Evolutionary conservation across 2,888 invertebrate genomes (phyloP), one percentile per base, ranked within the genome.

Genomic region (Caenorhabditis imperialis): DNA sequence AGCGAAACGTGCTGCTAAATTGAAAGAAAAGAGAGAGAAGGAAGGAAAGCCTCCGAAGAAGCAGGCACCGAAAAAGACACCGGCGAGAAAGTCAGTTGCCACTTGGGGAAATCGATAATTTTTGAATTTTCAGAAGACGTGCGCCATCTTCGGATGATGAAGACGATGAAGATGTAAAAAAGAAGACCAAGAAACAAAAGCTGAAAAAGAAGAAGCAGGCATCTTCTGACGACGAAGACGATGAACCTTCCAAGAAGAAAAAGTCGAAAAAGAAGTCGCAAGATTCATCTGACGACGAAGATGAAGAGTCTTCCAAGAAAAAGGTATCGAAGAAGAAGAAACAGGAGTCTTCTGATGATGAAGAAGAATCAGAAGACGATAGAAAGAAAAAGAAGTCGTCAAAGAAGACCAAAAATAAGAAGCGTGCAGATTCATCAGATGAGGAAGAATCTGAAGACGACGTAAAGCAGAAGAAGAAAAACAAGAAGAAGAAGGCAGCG

Each of bases 21-120:
- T 65, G 45, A 61, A 55, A 22, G 63, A 58, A 16, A 75, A 65
- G 30, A 25, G 48, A 38, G 47, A 65, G 22, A 54, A 50, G 18
- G 62, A 35, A 8, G 71, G 44, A 18, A 71, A 69, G 33, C 22
- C 60, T 6, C 14, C 47, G 5, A 45, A 45, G 22, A 67, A 54
- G 35, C 20, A 22, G 23, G 7, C 20, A 8, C 10, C 58, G 12
- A 35, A 37, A 33, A 47, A 27, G 30, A 30, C 33, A 20, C 16
- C 47, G 10, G 5, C 45, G 12, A 55, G 27, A 25, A 65, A 37
- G 54, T 62, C 23, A 14, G 37, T 10, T n/a, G 30, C 10, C 30
- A 30, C 4, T 14, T 14, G 1, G n/a, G n/a, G 48, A 23, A 48
- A 20, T n/a, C 10, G 35, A 18, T 30, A 35, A 33, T 44, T 16